Percentiles rank a stretch among this genome's conserved stretches.
These are phyloP conservation scores for Calcarius lapponicus DNA, from an alignment of 2,797 vertebrate species.

Conservation along the genomic window DNA sequence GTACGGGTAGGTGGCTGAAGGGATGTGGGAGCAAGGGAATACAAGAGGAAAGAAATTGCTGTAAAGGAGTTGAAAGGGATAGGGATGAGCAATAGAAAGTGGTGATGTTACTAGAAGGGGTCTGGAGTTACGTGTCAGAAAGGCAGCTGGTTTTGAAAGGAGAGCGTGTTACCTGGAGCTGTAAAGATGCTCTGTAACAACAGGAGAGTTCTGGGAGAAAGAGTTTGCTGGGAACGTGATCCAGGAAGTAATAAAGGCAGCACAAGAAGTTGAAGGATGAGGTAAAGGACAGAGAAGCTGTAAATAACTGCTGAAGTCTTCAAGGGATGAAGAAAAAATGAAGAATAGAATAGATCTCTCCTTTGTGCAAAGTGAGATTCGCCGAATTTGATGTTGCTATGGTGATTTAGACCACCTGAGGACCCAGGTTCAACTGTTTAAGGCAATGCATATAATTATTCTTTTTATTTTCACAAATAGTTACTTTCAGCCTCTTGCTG, in stretches of 20 bases:
- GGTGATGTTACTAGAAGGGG: neutral
- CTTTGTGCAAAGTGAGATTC: neutral
- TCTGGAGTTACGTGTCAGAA: too few relatives aligned
- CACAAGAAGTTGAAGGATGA: neutral
- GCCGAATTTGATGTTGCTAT: neutral
- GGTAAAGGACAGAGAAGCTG: neutral
- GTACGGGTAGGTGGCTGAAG: neutral
- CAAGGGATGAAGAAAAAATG: neutral
- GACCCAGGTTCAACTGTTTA: conserved; percentile 44
- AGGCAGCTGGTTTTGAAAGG: neutral
- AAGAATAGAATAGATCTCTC: neutral
- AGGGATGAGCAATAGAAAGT: neutral
- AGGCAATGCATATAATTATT: conserved; percentile 31
- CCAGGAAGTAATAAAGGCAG: neutral
- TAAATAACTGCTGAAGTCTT: neutral
- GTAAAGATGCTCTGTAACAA: neutral
- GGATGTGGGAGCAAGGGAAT: neutral
- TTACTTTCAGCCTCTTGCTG: conserved; percentile 11
- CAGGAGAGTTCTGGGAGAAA: neutral
- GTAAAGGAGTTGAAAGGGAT: neutral
- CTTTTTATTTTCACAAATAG: conserved; percentile 53
- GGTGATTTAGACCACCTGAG: conserved; percentile 45
- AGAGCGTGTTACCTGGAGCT: neutral
- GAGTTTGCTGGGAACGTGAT: neutral
- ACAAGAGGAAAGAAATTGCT: neutral